Base-by-base conservation (phyloP, 2,797 vertebrate species). In the Vireo griseus region DNA sequence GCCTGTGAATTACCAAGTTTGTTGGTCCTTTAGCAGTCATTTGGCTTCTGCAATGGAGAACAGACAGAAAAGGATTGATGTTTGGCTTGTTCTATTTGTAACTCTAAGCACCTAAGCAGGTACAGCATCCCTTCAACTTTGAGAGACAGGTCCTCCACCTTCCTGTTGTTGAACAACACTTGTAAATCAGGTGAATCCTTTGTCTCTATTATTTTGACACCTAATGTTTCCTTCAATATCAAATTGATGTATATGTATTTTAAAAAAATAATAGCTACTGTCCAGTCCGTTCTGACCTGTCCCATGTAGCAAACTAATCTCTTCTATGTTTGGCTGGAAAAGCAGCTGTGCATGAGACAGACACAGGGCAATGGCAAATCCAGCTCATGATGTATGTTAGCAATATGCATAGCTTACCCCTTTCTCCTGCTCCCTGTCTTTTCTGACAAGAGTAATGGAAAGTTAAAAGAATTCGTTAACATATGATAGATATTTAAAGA, bases 381-480 rank as follows among this genome's bases (percentile, higher is more conserved):
- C 58, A 75, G 52, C 77, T 50, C 31, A 7, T 76, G 76, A 66
- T 57, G 22, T 76, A 29, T 29, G 29, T 55, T 78, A 86, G 69
- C 63, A 51, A 21, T 47, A 58, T 2, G 29, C 75, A 59, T 28
- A 90, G 26, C 62, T 79, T 66, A 20, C n/a, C 77, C 61, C 54
- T 92, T 75, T 76, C 61, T 87, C 39, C 50, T 79, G 81, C 61
- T 78, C 81, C 71, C 54, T 93, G 78, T 92, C 86, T 92, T 33
- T 87, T 42, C 62, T 55, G 90, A 86, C 57, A 86, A 80, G 63
- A 94, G 40, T 79, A 94, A 96, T 94, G 90, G 55, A 65, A 91
- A 95, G 73, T 94, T 94, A 65, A 95, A 92, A 94, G 67, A 80
- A 96, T 88, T 80, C 52, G 63, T 96, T 90, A 65, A 94, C 47